Conservation (phyloP, 35 echinoderm and acorn worm genomes). For the Amphiura filiformis region DNA sequence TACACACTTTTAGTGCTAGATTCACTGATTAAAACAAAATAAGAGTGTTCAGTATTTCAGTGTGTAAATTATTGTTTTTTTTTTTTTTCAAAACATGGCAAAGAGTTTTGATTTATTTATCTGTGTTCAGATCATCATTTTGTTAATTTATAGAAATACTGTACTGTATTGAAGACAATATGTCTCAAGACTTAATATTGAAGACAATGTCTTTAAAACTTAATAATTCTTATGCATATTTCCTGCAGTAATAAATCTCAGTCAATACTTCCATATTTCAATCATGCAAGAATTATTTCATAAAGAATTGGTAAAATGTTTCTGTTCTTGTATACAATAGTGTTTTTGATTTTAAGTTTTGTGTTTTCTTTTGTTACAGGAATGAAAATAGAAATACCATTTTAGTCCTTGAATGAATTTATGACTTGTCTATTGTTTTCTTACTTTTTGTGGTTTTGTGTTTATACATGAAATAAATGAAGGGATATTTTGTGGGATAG, state of each 20-base stretch:
- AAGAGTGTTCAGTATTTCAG: slow-evolving; percentile 6
- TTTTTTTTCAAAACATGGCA: not conserved
- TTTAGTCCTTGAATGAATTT: not conserved
- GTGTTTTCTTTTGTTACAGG: not conserved
- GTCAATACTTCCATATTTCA: slow-evolving; percentile 4
- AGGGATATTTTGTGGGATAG: too few species aligned
- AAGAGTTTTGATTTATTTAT: not conserved
- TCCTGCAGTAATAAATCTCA: not conserved
- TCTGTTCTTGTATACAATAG: not conserved
- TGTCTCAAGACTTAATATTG: not conserved
- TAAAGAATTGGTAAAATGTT: not conserved
- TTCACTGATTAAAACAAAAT: not conserved
- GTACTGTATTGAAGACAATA: not conserved
- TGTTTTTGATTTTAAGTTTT: not conserved
- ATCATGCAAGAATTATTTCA: not conserved
- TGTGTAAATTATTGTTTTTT: not conserved
- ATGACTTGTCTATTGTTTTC: too few species aligned
- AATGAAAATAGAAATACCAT: slow-evolving; percentile 12
- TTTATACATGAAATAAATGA: too few species aligned
- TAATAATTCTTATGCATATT: not conserved
- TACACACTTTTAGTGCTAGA: not conserved
- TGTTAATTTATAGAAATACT: not conserved
- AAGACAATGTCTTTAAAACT: too few species aligned
- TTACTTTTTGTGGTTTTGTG: too few species aligned
- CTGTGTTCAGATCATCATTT: not conserved